phyloP scores from a whole-genome alignment of 1,140 invertebrate species.

The Platyscapa corneri region DNA sequence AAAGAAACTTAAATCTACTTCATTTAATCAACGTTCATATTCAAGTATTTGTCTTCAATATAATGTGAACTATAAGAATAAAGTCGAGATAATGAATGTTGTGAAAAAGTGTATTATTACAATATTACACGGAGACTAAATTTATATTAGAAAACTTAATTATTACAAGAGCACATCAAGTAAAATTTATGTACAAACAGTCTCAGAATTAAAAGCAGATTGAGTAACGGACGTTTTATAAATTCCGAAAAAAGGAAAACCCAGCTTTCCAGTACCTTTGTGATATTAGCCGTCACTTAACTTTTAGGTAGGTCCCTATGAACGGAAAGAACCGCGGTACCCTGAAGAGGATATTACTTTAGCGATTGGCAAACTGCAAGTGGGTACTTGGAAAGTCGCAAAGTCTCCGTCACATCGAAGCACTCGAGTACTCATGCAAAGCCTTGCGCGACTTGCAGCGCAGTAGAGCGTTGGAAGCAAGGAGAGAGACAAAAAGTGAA shows the following conservation, averaged over 20 bases:
- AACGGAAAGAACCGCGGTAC: background rate
- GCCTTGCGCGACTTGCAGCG: background rate
- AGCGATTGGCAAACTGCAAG: constrained; percentile 38
- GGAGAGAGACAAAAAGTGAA: no score
- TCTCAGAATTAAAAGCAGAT: background rate
- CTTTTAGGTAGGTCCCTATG: background rate
- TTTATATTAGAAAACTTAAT: no score
- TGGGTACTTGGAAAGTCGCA: constrained; percentile 47
- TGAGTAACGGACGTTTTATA: background rate
- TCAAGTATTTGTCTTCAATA: background rate
- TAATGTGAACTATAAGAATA: background rate
- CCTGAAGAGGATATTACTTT: constrained; percentile 2
- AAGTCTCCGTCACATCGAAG: constrained; percentile 33
- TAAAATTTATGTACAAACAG: no score
- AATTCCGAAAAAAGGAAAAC: background rate
- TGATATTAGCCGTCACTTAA: constrained; percentile 30
- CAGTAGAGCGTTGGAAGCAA: no score
- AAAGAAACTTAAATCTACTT: no score
- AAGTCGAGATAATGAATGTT: no score
- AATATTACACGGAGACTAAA: no score
- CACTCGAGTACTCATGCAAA: background rate
- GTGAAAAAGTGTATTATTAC: no score
- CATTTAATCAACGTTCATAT: no score
- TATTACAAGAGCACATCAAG: no score
- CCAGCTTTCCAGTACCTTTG: background rate